These are phyloP conservation scores for Notiomystis cincta DNA, from an alignment of 2,113 vertebrate species.

Conservation along the genomic window DNA sequence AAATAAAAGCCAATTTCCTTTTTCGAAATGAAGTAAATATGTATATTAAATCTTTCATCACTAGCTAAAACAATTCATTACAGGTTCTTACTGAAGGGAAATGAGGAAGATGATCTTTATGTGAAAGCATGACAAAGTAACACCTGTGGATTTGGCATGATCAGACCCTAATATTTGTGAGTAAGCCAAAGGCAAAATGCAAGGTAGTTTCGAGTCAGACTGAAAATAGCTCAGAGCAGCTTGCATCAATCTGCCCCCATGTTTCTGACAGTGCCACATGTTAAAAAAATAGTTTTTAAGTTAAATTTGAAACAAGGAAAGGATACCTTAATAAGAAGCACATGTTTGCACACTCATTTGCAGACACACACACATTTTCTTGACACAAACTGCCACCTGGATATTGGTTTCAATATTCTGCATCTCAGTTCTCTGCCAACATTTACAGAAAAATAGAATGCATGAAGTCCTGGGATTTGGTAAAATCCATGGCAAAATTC, in stretches of 20 bases:
- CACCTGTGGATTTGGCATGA: neutral
- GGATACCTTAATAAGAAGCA: neutral
- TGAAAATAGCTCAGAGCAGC: neutral
- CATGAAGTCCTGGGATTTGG: neutral
- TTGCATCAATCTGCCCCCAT: accelerated
- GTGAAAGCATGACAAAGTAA: neutral
- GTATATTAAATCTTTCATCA: neutral
- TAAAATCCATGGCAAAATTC: neutral
- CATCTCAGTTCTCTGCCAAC: neutral
- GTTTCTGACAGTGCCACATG: neutral
- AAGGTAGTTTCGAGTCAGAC: neutral
- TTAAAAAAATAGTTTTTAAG: neutral
- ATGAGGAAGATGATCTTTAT: neutral
- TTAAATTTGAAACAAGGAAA: neutral
- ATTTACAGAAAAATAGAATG: neutral
- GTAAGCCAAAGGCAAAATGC: neutral
- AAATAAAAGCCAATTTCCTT: neutral
- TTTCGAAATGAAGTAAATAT: neutral
- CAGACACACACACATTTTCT: neutral
- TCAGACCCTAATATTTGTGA: neutral
- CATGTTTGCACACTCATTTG: neutral
- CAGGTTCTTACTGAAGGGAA: neutral
- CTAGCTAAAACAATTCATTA: neutral
- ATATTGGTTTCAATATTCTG: neutral
- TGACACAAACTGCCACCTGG: neutral